A percentile compares a stretch with the other conserved stretches of the same genome.
Conservation (phyloP, 2,113 vertebrate genomes). For the Corydoras maculifer region DNA sequence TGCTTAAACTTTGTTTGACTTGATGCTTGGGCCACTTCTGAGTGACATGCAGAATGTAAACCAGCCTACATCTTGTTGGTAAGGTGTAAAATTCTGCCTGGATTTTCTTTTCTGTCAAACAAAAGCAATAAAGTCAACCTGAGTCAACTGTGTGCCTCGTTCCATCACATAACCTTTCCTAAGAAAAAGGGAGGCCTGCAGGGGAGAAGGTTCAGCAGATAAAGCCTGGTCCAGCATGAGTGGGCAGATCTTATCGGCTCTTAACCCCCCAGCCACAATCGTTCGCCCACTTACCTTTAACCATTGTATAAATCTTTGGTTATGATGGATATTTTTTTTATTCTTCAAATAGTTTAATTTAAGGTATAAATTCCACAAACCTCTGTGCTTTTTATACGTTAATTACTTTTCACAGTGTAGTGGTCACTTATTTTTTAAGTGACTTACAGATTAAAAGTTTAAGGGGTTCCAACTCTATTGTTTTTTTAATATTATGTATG, state of each 20-base stretch:
- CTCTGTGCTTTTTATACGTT: too few relatives aligned
- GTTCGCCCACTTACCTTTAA: conserved; percentile 13
- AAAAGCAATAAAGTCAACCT: conserved; percentile 52
- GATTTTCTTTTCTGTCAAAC: conserved; percentile 45
- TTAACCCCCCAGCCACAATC: conserved; percentile 36
- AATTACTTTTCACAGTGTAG: too few relatives aligned
- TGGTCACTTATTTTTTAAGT: too few relatives aligned
- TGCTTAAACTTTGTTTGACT: conserved; percentile 29
- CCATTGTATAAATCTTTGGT: not conserved
- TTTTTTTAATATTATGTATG: too few relatives aligned
- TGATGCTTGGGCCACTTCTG: conserved; percentile 19
- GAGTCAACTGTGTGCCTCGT: conserved; percentile 43
- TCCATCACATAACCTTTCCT: conserved; percentile 56
- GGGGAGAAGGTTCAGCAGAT: conserved; percentile 49
- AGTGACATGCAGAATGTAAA: conserved; percentile 14
- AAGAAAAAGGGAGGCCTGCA: conserved; percentile 40
- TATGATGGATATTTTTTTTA: not conserved
- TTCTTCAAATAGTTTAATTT: too few relatives aligned
- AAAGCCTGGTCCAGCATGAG: conserved; percentile 46
- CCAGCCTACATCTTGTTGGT: conserved; percentile 21
- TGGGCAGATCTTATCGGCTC: conserved; percentile 53
- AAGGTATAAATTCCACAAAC: too few relatives aligned
- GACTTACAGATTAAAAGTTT: too few relatives aligned
- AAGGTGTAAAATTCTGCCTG: conserved; percentile 4
- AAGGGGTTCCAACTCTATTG: too few relatives aligned